Conservation (phyloP, 2,888 invertebrate species). For the Lasioglossum figueresi region DNA sequence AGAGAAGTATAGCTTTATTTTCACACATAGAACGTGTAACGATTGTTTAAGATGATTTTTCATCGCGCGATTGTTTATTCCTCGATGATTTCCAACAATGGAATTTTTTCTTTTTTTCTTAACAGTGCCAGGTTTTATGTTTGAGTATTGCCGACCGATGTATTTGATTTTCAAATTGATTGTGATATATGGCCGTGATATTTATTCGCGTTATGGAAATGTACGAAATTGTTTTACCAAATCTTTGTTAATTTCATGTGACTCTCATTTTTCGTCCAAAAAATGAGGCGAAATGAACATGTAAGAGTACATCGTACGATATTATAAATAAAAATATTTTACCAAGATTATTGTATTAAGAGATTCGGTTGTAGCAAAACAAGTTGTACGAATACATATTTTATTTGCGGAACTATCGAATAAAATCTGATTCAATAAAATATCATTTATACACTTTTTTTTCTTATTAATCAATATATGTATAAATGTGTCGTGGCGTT, state of each 20-base stretch:
- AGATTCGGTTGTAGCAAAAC: constrained; percentile 3
- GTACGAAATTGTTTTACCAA: constrained; percentile 32
- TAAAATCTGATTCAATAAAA: constrained; percentile 42
- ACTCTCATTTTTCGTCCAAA: constrained; percentile 13
- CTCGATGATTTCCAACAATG: neutral
- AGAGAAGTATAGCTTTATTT: constrained; percentile 44
- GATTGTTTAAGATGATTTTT: constrained; percentile 39
- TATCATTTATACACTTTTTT: constrained; percentile 25
- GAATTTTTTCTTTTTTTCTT: neutral
- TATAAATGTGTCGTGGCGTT: neutral
- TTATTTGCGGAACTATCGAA: constrained; percentile 21
- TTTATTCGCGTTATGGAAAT: constrained; percentile 21
- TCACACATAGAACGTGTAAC: constrained; percentile 32
- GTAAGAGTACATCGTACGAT: constrained; percentile 5
- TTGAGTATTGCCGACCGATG: constrained; percentile 17
- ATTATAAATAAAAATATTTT: constrained; percentile 18
- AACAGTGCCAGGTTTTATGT: neutral
- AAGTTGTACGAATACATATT: constrained; percentile 39
- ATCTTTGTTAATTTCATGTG: constrained; percentile 21
- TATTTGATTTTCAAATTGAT: constrained; percentile 29
- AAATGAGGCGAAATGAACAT: neutral
- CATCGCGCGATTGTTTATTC: constrained; percentile 8
- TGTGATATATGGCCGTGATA: constrained; percentile 32
- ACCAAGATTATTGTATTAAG: constrained; percentile 13
- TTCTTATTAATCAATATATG: constrained; percentile 21